phyloP scores from a whole-genome alignment of 2,797 vertebrate species.

The Rachycentron canadum region DNA sequence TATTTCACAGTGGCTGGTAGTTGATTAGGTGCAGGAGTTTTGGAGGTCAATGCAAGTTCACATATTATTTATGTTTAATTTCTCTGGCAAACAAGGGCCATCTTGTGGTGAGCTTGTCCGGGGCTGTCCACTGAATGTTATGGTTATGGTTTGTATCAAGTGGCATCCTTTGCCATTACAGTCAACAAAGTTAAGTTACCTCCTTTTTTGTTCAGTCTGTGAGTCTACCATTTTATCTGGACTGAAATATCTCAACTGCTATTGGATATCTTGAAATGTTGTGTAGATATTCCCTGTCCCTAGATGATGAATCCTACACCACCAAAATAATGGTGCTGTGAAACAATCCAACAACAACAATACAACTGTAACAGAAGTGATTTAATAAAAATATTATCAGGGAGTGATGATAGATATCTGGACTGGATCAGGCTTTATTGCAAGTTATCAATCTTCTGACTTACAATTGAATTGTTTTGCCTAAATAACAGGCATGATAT shows the following conservation, averaged over 20 bases:
- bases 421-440: slow-evolving; percentile 38
- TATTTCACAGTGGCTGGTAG: slow-evolving; percentile 56
- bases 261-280: background rate
- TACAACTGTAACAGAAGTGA: background rate
- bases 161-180: too few relatives aligned
- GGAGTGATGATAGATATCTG: slow-evolving; percentile 17
- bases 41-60: slow-evolving; percentile 54
- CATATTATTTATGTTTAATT: slow-evolving; percentile 73
- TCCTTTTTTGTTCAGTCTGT: too few relatives aligned
- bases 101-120: slow-evolving; percentile 25
- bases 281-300: background rate
- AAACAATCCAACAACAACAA: background rate
- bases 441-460: slow-evolving; percentile 32
- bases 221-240: too few relatives aligned
- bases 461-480: slow-evolving; percentile 47
- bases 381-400: slow-evolving; percentile 32
- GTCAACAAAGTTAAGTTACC: too few relatives aligned
- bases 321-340: background rate
- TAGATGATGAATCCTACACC: background rate
- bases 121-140: slow-evolving; percentile 32
- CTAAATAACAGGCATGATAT: slow-evolving; percentile 14
- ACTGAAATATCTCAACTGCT: too few relatives aligned
- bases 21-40: slow-evolving; percentile 63
- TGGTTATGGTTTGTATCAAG: slow-evolving; percentile 26
- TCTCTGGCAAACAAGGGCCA: slow-evolving; percentile 32